Conservation (phyloP, 2,797 vertebrate species). For the Characodon lateralis region DNA sequence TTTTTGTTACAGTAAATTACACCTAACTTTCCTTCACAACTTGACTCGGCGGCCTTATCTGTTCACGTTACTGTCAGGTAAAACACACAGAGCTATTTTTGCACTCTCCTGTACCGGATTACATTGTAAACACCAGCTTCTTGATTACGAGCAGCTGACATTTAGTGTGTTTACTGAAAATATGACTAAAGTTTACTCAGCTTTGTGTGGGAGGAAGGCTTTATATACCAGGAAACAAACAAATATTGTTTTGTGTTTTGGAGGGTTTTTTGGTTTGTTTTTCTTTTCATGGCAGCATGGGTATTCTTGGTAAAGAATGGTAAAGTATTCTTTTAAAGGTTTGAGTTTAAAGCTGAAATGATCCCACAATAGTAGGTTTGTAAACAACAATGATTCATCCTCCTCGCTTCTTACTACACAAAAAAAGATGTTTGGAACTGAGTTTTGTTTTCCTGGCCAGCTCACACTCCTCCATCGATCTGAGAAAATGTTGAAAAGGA, state of each 20-base stretch:
- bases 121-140: background rate
- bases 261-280: background rate
- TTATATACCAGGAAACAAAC: conserved; percentile 19
- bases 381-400: conserved; percentile 19
- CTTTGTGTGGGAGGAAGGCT: conserved; percentile 14
- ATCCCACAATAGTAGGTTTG: conserved; percentile 16
- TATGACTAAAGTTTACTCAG: conserved; percentile 23
- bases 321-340: conserved; percentile 11
- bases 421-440: background rate
- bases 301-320: no score
- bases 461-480: conserved; percentile 11
- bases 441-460: background rate
- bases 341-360: conserved; percentile 4
- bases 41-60: conserved; percentile 8
- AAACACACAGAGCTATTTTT: conserved; percentile 6
- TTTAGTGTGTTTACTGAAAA: conserved; percentile 22
- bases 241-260: conserved; percentile 16
- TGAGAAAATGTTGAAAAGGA: conserved; percentile 3
- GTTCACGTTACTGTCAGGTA: conserved; percentile 4
- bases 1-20: background rate
- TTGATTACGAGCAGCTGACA: conserved; percentile 8
- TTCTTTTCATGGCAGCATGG: conserved; percentile 1
- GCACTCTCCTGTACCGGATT: conserved; percentile 5
- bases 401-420: conserved; percentile 7
- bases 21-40: background rate